Percentiles rank a stretch among this genome's conserved stretches.
Conservation (phyloP, 64 coral and sea anemone genomes). For the Pocillopora damicornis region DNA sequence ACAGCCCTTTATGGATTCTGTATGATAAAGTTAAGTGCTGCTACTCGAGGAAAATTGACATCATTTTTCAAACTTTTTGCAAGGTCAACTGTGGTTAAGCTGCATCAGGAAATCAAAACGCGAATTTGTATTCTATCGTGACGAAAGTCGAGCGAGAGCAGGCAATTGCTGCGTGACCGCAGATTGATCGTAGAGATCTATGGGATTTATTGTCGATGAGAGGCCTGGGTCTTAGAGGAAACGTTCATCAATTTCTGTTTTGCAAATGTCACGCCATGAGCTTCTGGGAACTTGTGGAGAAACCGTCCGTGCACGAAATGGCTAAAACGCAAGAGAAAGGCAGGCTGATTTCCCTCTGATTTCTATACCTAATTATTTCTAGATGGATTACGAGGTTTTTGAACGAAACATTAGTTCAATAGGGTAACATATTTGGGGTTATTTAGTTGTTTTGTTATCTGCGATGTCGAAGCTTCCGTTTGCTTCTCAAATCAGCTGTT, state of each 20-base stretch:
- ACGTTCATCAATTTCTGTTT: not conserved
- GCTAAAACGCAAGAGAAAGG: constrained; percentile 56
- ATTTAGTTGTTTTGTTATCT: not conserved
- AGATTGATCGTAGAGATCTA: not conserved
- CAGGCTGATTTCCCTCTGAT: not conserved
- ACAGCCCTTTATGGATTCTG: too few relatives aligned
- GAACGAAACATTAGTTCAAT: not conserved
- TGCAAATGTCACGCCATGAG: constrained; percentile 7
- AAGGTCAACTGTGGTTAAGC: too few relatives aligned
- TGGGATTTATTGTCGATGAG: not conserved
- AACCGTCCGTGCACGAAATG: constrained; percentile 46
- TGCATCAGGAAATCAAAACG: too few relatives aligned
- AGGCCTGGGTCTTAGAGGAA: not conserved
- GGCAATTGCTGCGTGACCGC: not conserved
- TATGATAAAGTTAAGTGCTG: too few relatives aligned
- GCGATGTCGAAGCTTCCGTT: not conserved
- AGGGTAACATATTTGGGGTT: not conserved
- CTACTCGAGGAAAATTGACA: too few relatives aligned
- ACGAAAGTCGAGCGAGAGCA: too few relatives aligned
- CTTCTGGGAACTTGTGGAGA: constrained; percentile 55
- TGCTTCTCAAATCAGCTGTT: not conserved
- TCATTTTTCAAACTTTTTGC: too few relatives aligned
- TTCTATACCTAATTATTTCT: not conserved
- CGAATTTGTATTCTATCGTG: too few relatives aligned
- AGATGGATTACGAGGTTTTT: not conserved